These are phyloP conservation scores for Prietella phreatophila DNA, from an alignment of 2,113 vertebrate genomes.

Conservation along the genomic window DNA sequence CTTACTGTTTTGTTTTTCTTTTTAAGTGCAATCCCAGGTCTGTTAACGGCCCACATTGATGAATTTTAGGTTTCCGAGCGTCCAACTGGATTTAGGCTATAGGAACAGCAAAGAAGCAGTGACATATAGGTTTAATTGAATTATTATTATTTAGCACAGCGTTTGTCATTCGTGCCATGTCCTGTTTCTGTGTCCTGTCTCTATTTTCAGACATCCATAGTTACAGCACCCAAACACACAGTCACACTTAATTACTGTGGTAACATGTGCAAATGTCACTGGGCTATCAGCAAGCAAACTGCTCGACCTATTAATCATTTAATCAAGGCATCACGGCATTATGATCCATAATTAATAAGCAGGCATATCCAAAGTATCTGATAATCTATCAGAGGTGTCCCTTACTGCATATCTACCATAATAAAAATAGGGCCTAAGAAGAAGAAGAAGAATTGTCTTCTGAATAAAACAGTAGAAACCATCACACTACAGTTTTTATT, in stretches of 20 bases:
- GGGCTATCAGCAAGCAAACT: background rate
- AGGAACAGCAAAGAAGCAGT: background rate
- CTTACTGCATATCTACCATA: too few species aligned
- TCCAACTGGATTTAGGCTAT: background rate
- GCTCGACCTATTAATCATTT: background rate
- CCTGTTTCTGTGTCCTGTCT: background rate
- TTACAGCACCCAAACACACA: slow-evolving; percentile 7
- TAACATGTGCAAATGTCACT: background rate
- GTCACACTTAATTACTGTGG: background rate
- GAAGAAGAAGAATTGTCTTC: too few species aligned
- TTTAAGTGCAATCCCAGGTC: slow-evolving; percentile 44
- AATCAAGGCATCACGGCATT: background rate
- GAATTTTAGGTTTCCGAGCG: background rate
- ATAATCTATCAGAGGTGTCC: background rate
- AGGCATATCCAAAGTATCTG: background rate
- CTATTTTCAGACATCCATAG: slow-evolving; percentile 5
- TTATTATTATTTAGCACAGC: background rate
- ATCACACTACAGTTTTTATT: too few species aligned
- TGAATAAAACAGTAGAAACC: too few species aligned
- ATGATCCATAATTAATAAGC: background rate
- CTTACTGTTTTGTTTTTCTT: slow-evolving; percentile 55
- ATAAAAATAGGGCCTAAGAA: too few species aligned
- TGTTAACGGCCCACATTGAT: slow-evolving; percentile 58
- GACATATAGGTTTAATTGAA: background rate
- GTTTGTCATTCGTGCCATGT: background rate